phyloP scores from a whole-genome alignment of 2,888 invertebrate species.

The Coronaproctus castanopsis region DNA sequence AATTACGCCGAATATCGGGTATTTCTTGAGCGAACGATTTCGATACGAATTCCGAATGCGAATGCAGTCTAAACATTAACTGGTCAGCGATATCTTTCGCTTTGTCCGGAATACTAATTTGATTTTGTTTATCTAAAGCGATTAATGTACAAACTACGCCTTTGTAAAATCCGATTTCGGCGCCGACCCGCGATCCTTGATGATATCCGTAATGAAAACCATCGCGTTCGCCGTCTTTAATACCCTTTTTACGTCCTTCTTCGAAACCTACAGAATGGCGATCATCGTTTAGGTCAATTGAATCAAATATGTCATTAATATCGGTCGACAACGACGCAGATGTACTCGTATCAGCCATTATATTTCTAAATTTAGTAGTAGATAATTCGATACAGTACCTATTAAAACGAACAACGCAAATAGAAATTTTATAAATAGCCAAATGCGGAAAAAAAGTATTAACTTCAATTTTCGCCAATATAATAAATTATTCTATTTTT shows the following conservation, averaged over 20 bases:
- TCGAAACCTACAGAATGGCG: constrained; percentile 3
- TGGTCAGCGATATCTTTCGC: constrained; percentile 32
- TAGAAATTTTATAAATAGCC: neutral
- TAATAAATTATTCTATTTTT: too few relatives aligned
- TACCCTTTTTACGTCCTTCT: constrained; percentile 12
- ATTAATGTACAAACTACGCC: constrained; percentile 37
- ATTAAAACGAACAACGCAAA: too few relatives aligned
- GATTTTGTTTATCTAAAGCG: constrained; percentile 17
- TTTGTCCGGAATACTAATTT: constrained; percentile 28
- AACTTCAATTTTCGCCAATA: too few relatives aligned
- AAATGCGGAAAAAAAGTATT: too few relatives aligned
- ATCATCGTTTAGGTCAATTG: constrained; percentile 11
- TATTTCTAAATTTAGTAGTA: neutral
- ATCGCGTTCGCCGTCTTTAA: constrained; percentile 14
- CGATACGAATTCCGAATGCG: constrained; percentile 10
- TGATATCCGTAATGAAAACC: constrained; percentile 58
- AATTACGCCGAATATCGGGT: constrained; percentile 35
- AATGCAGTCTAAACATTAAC: constrained; percentile 36
- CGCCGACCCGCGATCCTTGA: constrained; percentile 50
- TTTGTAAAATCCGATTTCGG: constrained; percentile 53
- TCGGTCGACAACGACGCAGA: neutral
- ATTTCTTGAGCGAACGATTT: neutral
- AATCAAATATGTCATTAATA: constrained; percentile 14
- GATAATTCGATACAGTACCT: neutral
- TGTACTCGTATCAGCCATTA: neutral